phyloP scores from a whole-genome alignment of 2,113 vertebrate species.

The Himantopus leucocephalus region DNA sequence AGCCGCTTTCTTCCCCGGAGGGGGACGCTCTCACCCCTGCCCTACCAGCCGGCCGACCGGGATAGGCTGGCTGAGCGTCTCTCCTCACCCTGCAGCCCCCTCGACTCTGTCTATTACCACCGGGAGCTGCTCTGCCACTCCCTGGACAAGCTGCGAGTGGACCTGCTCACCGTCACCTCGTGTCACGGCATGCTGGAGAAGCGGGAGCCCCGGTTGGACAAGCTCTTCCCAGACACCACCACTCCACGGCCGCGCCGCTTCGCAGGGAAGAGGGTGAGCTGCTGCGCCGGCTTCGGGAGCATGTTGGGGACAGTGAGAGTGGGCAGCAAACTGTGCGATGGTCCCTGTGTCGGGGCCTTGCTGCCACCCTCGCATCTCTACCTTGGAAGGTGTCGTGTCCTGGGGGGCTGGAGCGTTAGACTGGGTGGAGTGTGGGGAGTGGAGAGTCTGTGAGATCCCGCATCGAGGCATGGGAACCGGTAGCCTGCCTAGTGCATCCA shows the following conservation, averaged over 20 bases:
- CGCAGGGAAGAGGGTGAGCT: constrained; percentile 85
- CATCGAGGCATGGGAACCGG: rapidly evolving
- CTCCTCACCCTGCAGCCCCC: constrained; percentile 64
- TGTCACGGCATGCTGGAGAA: constrained; percentile 89
- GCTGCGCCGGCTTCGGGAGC: rapidly evolving
- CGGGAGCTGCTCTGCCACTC: constrained; percentile 92
- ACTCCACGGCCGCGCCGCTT: constrained; percentile 86
- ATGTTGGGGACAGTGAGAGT: rapidly evolving
- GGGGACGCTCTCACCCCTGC: not conserved
- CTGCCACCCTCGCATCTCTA: rapidly evolving
- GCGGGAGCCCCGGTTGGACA: constrained; percentile 87
- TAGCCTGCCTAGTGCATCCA: not conserved
- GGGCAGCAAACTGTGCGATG: not conserved
- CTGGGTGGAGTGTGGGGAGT: not conserved
- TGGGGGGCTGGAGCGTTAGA: too few relatives aligned
- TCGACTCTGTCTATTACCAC: constrained; percentile 88
- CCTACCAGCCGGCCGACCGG: too few relatives aligned
- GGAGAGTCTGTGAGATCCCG: not conserved
- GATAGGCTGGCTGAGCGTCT: not conserved
- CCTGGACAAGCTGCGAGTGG: constrained; percentile 89
- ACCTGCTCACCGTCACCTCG: constrained; percentile 92
- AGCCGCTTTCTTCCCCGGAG: too few relatives aligned
- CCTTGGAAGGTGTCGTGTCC: rapidly evolving
- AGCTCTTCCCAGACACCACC: constrained; percentile 87
- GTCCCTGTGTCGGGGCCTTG: rapidly evolving